Evolutionary conservation across 2,113 vertebrate species (phyloP).

Genomic region (Myxocyprinus asiaticus): DNA sequence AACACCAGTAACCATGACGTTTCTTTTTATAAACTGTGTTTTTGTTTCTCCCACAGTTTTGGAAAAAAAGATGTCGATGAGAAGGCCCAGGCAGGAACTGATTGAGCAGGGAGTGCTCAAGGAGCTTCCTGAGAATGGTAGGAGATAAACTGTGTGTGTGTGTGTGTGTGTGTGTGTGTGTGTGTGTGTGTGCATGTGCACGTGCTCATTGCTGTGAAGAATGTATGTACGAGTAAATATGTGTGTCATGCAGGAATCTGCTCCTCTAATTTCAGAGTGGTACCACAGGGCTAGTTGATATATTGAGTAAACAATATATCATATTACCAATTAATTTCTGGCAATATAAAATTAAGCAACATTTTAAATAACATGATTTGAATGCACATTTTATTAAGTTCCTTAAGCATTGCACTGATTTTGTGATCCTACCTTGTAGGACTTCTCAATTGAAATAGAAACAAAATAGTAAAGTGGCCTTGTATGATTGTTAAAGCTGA

Average conservation of each 20-base stretch:
- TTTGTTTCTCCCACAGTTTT: conserved; percentile 80
- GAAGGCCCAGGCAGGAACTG: conserved; percentile 94
- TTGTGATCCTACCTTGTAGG: no score
- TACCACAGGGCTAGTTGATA: no score
- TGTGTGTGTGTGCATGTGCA: not conserved
- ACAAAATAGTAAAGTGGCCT: no score
- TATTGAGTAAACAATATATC: no score
- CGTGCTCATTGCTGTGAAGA: not conserved
- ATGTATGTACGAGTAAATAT: not conserved
- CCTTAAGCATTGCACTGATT: no score
- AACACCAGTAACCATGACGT: no score
- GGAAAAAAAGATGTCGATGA: conserved; percentile 97
- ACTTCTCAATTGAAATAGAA: no score
- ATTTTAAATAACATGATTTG: no score
- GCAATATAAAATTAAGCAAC: no score
- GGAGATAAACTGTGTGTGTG: conserved; percentile 21
- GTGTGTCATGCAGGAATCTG: not conserved
- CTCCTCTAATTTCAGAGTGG: not conserved
- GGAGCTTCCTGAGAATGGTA: conserved; percentile 91
- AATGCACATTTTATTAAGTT: no score
- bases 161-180: not conserved
- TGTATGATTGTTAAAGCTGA: no score
- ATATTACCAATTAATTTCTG: no score
- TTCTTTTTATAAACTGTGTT: not conserved
- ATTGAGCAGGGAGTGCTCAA: conserved; percentile 94